Evolutionary conservation across 2,797 vertebrate species (phyloP).

Genomic region (Oryzias sinensis): DNA sequence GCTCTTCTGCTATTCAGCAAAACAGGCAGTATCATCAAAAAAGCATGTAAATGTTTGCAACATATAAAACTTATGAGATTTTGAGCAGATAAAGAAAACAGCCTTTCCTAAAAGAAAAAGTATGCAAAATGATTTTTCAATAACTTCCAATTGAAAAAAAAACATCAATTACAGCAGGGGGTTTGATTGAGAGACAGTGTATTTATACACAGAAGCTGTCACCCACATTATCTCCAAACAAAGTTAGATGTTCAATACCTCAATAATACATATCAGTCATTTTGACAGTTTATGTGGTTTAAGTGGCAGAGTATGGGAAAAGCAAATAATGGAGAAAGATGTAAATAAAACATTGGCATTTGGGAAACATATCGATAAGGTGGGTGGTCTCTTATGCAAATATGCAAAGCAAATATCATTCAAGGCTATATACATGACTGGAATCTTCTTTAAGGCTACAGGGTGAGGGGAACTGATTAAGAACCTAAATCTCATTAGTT

Average conservation of each 20-base stretch:
- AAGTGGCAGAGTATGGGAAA: conserved; percentile 70
- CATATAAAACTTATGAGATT: conserved; percentile 17
- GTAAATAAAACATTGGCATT: conserved; percentile 79
- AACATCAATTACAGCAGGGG: conserved; percentile 57
- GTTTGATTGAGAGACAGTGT: conserved; percentile 50
- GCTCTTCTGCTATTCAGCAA: conserved; percentile 3
- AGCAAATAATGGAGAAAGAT: conserved; percentile 65
- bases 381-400: conserved; percentile 74
- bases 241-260: conserved; percentile 65
- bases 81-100: conserved; percentile 17
- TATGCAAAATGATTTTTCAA: conserved; percentile 28
- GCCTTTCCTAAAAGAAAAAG: conserved; percentile 8
- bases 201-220: conserved; percentile 47
- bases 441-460: conserved; percentile 65
- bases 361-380: conserved; percentile 74
- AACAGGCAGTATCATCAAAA: conserved; percentile 5
- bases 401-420: conserved; percentile 78
- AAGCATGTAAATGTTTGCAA: conserved; percentile 21
- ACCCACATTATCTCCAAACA: conserved; percentile 62
- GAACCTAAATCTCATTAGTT: conserved; percentile 79
- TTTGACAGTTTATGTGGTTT: conserved; percentile 69
- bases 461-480: conserved; percentile 66
- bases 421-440: conserved; percentile 72
- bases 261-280: conserved; percentile 69
- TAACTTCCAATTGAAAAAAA: conserved; percentile 37